These are phyloP conservation scores for Leucoma salicis DNA, from an alignment of 2,888 invertebrate species.

Conservation along the genomic window DNA sequence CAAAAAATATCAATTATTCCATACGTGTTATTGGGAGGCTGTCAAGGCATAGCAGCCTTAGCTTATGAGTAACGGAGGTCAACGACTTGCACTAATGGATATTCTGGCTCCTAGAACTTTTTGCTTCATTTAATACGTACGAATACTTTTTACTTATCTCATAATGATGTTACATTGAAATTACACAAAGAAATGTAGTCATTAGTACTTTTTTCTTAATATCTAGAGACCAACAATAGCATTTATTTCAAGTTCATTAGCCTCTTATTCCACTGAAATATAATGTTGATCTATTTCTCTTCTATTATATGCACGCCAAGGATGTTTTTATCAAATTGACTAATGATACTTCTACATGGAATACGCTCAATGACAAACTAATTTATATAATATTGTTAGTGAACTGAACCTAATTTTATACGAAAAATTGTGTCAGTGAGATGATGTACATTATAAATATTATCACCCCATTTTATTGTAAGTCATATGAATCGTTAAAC, in stretches of 20 bases:
- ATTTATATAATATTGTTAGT: not conserved
- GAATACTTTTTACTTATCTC: conserved; percentile 13
- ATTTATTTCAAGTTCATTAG: not conserved
- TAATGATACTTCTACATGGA: not conserved
- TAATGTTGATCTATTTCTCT: not conserved
- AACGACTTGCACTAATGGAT: conserved; percentile 38
- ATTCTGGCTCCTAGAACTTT: conserved; percentile 32
- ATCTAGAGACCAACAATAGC: not conserved
- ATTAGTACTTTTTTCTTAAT: conserved; percentile 10
- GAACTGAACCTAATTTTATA: not conserved
- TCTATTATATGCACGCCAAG: not conserved
- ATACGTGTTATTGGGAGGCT: conserved; percentile 15
- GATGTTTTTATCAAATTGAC: not conserved
- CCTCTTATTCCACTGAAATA: not conserved
- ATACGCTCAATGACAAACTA: not conserved
- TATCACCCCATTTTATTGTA: too few relatives aligned
- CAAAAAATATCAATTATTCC: conserved; percentile 26
- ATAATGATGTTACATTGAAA: conserved; percentile 24
- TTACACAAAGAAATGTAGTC: conserved; percentile 20
- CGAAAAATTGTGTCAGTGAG: too few relatives aligned
- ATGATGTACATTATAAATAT: too few relatives aligned
- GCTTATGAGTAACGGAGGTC: conserved; percentile 36
- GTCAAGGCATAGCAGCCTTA: conserved; percentile 14
- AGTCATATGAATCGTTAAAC: too few relatives aligned
- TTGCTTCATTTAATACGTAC: conserved; percentile 28